Conservation (phyloP, 2,113 vertebrate genomes). For the Gnathonemus echidnorhynchus region DNA sequence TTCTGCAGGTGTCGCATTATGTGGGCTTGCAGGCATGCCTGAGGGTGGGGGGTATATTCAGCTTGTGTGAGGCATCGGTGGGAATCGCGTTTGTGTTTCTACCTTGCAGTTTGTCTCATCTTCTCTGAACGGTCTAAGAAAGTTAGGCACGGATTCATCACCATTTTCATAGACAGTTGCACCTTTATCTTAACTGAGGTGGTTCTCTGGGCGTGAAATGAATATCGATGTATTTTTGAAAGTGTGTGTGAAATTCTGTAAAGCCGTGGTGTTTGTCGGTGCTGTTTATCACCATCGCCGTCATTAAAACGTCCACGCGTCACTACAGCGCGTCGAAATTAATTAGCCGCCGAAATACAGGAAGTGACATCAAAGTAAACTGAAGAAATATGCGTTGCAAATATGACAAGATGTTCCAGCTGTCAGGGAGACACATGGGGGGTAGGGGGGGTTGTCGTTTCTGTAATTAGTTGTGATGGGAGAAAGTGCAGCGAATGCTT, state of each 20-base stretch:
- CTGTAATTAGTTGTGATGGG: constrained; percentile 22
- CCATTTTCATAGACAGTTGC: constrained; percentile 12
- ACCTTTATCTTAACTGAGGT: constrained; percentile 14
- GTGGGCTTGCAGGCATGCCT: background rate
- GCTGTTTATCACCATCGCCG: constrained; percentile 26
- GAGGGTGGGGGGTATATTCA: background rate
- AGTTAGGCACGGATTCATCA: constrained; percentile 11
- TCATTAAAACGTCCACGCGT: constrained; percentile 20
- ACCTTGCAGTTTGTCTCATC: background rate
- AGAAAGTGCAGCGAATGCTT: constrained; percentile 20
- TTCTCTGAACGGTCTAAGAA: constrained; percentile 21
- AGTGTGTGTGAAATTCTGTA: background rate
- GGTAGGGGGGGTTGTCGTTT: background rate
- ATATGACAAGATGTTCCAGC: constrained; percentile 34
- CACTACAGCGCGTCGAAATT: constrained; percentile 38
- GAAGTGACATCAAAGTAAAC: constrained; percentile 45
- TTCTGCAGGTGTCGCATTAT: background rate
- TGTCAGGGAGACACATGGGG: constrained; percentile 19
- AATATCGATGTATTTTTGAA: constrained; percentile 17
- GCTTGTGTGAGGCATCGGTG: background rate
- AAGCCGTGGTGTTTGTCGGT: constrained; percentile 21
- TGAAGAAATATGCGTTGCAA: constrained; percentile 36
- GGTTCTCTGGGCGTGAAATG: constrained; percentile 12
- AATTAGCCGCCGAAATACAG: constrained; percentile 47
- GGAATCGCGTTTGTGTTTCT: background rate